Evolutionary conservation across 2,797 vertebrate genomes (phyloP), one percentile per base, ranked within the genome.

Genomic region (Sebastes diaconus): DNA sequence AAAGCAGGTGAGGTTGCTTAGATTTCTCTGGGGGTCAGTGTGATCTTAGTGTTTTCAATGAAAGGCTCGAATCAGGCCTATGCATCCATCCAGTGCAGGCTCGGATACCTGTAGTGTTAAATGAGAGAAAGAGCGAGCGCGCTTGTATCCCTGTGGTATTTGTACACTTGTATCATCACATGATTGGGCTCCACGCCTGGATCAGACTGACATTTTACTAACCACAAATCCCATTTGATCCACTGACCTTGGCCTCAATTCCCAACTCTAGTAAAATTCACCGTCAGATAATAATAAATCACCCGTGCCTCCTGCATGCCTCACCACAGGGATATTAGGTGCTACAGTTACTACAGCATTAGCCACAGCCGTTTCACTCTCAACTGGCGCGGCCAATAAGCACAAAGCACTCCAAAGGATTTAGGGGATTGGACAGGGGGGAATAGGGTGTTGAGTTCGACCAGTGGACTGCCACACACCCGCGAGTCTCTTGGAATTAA

Each of bases 161-260:
- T 82, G 34, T 66, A 61, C 58, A 52, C 52, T 79, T 64, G 78
- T 73, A 71, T 59, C 69, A 52, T 77, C 66, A 60, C 73, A 68
- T 78, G 77, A 77, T 61, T 89, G 67, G 67, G 70, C 75, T 83
- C 20, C 8, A 34, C 6, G 73, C 83, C 76, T 84, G 87, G 71
- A 81, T 87, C 81, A 57, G 58, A 59, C 66, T 84, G 86, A 89
- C 79, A 88, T 77, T 86, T 89, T 74, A 66, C 77, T 64, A 67
- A 77, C 73, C 75, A 58, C 83, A 91, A 92, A 92, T 92, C 85
- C 88, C 71, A 75, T 85, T 86, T 85, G 87, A 93, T 89, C 83
- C 85, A 83, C 81, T 87, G 88, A 93, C 90, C 92, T 93, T 90
- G 87, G 82, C 84, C 84, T 89, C 77, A 75, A 84, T 91, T 83